Base-by-base conservation (phyloP, 2,888 invertebrate genomes). In the Apamea monoglypha region DNA sequence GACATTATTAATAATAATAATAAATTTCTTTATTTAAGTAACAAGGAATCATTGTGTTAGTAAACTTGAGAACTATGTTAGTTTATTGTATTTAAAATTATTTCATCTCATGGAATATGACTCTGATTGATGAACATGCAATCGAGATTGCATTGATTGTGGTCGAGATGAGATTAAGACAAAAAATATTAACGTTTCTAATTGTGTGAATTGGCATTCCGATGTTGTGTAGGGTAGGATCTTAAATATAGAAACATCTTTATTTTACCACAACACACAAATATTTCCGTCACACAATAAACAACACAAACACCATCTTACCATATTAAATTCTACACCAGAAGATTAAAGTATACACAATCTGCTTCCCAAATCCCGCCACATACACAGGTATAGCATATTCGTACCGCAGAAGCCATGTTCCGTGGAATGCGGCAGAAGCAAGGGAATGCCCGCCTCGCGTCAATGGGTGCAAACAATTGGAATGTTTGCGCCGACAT, bases 381-480 rank as follows among this genome's bases (percentile, higher is more conserved):
- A 67, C 69, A 80, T 61, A 79, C 56, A 66, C 64, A 78, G 64
- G 66, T 71, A 80, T 36, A 80, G 78, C 68, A 73, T 82, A 76
- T 69, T 78, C 59, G 72, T 79, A 80, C 74, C 73, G 32, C 80
- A 76, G 72, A 78, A 85, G 67, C 77, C 77, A 77, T 79, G 83
- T 71, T 83, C 64, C 75, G 76, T 71, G 91, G 89, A 87, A 92
- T 92, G 87, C 90, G 50, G 80, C 64, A 76, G 74, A 78, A 77
- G 81, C 76, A 84, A 81, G 86, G 87, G 91, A 91, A 91, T 91
- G 85, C 88, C 81, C 74, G 83, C 74, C 73, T 86, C 86, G 86
- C 89, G 86, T 91, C 92, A 88, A 90, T 91, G 91, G 90, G 91
- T 87, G 89, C 90, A 89, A 89, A 89, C 87, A 88, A 88, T 90